Evolutionary conservation across 2,888 invertebrate species (phyloP).

Genomic region (Amblyteles armatorius): DNA sequence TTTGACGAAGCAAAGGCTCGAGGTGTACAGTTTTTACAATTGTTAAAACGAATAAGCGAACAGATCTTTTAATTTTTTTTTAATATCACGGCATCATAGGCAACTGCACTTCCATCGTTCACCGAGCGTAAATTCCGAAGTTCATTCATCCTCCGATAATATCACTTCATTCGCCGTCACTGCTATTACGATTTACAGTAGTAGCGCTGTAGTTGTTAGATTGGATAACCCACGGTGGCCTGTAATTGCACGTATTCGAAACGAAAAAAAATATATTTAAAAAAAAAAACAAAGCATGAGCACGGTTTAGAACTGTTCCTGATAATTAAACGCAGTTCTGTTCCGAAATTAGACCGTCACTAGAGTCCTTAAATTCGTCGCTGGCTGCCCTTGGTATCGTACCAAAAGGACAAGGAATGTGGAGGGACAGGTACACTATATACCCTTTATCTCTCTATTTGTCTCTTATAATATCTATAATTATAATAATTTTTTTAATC

Average conservation of each 20-base stretch:
- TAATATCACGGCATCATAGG: conserved; percentile 51
- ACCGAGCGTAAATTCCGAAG: conserved; percentile 14
- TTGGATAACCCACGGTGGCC: conserved; percentile 64
- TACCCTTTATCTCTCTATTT: conserved; percentile 75
- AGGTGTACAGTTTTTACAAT: conserved; percentile 4
- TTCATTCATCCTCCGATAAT: conserved; percentile 60
- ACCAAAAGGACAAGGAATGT: conserved; percentile 85
- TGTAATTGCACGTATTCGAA: conserved; percentile 63
- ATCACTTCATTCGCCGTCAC: conserved; percentile 69
- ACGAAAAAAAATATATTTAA: conserved; percentile 44
- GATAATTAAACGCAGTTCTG: conserved; percentile 83
- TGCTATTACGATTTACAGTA: conserved; percentile 62
- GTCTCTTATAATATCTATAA: conserved; percentile 60
- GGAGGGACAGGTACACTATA: conserved; percentile 85
- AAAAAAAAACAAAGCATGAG: conserved; percentile 75
- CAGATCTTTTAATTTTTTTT: conserved; percentile 35
- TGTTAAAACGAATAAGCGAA: conserved; percentile 20
- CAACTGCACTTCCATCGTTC: conserved; percentile 53
- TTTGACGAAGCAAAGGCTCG: neutral
- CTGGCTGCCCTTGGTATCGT: conserved; percentile 84
- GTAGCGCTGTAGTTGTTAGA: conserved; percentile 70
- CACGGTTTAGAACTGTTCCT: conserved; percentile 77
- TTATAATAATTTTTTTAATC: conserved; percentile 40
- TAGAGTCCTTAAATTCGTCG: conserved; percentile 84
- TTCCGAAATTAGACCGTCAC: conserved; percentile 84